Evolutionary conservation across 2,888 invertebrate genomes (phyloP), one percentile per base, ranked within the genome.

Genomic region (Serrognathus titanus): DNA sequence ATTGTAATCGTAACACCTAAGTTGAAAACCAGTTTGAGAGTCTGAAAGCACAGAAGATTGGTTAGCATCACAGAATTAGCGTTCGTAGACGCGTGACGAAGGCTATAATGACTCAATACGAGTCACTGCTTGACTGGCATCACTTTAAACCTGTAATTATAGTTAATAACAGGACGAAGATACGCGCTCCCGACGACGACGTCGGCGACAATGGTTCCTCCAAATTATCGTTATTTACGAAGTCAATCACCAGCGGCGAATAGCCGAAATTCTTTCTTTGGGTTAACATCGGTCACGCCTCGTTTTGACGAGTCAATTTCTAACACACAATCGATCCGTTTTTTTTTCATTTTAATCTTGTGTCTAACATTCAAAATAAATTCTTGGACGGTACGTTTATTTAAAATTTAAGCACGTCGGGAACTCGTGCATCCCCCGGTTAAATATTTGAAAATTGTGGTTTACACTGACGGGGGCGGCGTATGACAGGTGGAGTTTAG

Each of bases 401-500:
- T 31, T 7, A 7, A 31, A 31, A 31, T 31, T 31, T 31, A 31
- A 31, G 7, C 24, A 31, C 24, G 24, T 31, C 24, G 24, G 16
- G 7, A 9, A 43, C 20, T 20, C 43, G 6, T 43, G 12, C 11
- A 43, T 43, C 13, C 20, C 43, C 36, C 35, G 45, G 38, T 55
- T 20, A 55, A 51, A 51, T 55, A 47, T 51, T 55, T 45, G 51
- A 45, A 55, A 50, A 55, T 46, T 51, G 55, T 38, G 51, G 51
- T 55, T 51, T 46, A 38, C 51, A 51, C 24, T 55, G 55, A 55
- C 55, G 51, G 24, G 24, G 24, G 24, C 24, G 24, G 55, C 12
- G 47, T 24, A 46, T 55, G 55, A 55, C 55, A 55, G 55, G 55
- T 55, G 51, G 47, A 45, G 51, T 55, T 51, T 51, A 51, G 48